Conservation (phyloP, 2,888 invertebrate species). For the Crioceris asparagi region DNA sequence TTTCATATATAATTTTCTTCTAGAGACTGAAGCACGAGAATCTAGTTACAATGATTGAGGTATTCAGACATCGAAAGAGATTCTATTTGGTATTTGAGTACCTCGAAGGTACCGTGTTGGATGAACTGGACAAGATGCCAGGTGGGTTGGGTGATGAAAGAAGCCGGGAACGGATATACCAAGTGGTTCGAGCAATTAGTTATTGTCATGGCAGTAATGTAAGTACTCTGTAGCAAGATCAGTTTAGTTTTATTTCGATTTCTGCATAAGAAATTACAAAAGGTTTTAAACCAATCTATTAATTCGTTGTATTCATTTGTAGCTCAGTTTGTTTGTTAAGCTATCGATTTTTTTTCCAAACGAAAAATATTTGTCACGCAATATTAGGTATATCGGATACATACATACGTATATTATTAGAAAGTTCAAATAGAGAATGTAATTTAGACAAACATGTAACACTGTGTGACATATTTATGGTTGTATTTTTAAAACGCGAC, state of each 20-base stretch:
- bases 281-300: no score
- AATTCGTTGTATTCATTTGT: no score
- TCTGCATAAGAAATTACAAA: no score
- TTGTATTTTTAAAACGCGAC: no score
- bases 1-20: constrained; percentile 13
- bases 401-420: no score
- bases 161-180: constrained; percentile 66
- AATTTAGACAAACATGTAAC: no score
- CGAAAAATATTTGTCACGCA: no score
- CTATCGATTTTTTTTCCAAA: no score
- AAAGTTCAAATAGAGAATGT: no score
- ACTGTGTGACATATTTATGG: no score
- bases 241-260: not conserved
- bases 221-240: constrained; percentile 26
- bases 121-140: constrained; percentile 65
- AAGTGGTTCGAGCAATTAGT: constrained; percentile 67
- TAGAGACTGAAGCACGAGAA: constrained; percentile 83
- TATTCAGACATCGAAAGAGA: constrained; percentile 71
- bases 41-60: constrained; percentile 79
- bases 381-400: no score
- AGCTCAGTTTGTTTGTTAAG: no score
- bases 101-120: constrained; percentile 73
- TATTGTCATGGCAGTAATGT: constrained; percentile 80
- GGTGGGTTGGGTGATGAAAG: constrained; percentile 63
- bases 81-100: constrained; percentile 85